These are phyloP conservation scores for Ctenopoma multispine DNA, from an alignment of 2,797 vertebrate species.

Conservation along the genomic window DNA sequence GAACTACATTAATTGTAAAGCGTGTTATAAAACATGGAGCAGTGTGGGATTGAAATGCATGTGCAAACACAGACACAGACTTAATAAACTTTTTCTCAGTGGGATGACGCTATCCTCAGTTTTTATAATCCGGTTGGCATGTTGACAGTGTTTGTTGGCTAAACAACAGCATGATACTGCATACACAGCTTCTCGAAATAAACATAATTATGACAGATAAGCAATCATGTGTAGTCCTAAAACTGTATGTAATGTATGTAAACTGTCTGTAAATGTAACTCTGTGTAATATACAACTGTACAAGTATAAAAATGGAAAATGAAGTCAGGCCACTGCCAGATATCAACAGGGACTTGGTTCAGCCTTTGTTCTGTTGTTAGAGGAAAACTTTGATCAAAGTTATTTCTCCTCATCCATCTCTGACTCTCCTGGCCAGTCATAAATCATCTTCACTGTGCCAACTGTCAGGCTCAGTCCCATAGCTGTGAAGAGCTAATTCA, in stretches of 20 bases:
- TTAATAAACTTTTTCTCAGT: background rate
- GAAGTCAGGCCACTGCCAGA: constrained; percentile 63
- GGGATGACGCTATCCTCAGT: constrained; percentile 5
- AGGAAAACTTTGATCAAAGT: constrained; percentile 83
- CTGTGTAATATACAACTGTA: constrained; percentile 9
- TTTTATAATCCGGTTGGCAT: background rate
- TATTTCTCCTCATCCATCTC: constrained; percentile 84
- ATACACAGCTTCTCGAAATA: background rate
- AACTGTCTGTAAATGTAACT: constrained; percentile 19
- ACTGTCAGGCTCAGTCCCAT: constrained; percentile 80
- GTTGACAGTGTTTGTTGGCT: constrained; percentile 2
- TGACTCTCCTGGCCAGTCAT: constrained; percentile 81
- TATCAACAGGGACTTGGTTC: constrained; percentile 66
- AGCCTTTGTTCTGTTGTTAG: constrained; percentile 72
- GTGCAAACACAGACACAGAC: background rate
- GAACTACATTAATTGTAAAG: background rate
- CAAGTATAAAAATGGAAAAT: constrained; percentile 47
- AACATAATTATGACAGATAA: background rate
- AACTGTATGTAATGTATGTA: constrained; percentile 23
- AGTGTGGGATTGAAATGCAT: background rate
- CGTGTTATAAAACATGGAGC: background rate
- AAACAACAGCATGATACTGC: constrained; percentile 3
- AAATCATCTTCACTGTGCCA: constrained; percentile 83
- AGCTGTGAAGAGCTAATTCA: constrained; percentile 78
- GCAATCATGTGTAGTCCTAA: background rate